Percentiles rank a stretch among this genome's conserved stretches.
phyloP scores from a whole-genome alignment of 2,888 invertebrate species.

The Orthosia gracilis region DNA sequence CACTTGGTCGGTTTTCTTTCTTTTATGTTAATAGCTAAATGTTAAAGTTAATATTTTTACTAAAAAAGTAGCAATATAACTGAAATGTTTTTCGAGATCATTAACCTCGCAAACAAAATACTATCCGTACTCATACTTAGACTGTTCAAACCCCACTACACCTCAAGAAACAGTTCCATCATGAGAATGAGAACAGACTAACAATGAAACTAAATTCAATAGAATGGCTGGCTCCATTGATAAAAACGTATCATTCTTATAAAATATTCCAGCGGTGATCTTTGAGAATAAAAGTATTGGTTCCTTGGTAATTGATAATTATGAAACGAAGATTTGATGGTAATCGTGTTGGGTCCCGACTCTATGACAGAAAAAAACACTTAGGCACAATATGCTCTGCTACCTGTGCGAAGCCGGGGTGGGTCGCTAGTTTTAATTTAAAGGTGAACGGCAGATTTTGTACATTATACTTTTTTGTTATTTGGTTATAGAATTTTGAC shows the following conservation, averaged over 20 bases:
- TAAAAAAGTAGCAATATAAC: too few relatives aligned
- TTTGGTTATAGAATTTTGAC: too few relatives aligned
- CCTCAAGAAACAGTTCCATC: constrained; percentile 26
- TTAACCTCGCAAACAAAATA: background rate
- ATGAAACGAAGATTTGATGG: background rate
- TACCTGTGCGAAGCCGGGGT: too few relatives aligned
- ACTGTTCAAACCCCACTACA: background rate
- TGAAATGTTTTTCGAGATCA: too few relatives aligned
- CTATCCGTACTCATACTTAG: background rate
- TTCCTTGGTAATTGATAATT: constrained; percentile 1
- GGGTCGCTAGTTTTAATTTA: too few relatives aligned
- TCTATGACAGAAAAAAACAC: too few relatives aligned
- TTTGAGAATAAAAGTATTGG: background rate
- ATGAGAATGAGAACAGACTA: constrained; percentile 59
- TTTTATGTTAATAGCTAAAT: too few relatives aligned
- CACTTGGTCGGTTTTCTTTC: too few relatives aligned
- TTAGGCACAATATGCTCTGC: too few relatives aligned
- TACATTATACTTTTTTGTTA: too few relatives aligned
- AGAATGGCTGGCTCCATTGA: constrained; percentile 38
- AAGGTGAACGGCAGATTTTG: too few relatives aligned
- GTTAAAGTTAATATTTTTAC: too few relatives aligned
- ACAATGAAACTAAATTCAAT: constrained; percentile 48
- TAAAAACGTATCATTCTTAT: constrained; percentile 41
- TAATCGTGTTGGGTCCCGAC: background rate
- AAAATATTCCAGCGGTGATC: background rate